These are phyloP conservation scores for Podarcis siculus DNA, from an alignment of 2,797 vertebrate genomes.

Conservation along the genomic window DNA sequence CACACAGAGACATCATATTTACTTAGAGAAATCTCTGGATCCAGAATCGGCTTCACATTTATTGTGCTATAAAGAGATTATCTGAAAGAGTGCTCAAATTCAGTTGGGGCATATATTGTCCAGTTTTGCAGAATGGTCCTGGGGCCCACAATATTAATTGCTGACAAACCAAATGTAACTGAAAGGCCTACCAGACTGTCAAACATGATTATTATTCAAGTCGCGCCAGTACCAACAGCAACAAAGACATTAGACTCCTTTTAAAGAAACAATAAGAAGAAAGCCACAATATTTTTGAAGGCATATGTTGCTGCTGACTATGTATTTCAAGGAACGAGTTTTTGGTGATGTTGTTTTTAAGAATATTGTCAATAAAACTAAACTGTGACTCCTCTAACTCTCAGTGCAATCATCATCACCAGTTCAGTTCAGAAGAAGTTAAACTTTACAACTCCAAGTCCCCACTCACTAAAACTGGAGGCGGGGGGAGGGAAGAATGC, in stretches of 20 bases:
- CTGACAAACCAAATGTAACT: background rate
- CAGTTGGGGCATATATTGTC: background rate
- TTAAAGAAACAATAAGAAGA: conserved; percentile 5
- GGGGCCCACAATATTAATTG: background rate
- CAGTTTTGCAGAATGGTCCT: background rate
- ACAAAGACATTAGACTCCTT: background rate
- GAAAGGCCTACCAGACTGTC: conserved; percentile 19
- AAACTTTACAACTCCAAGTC: background rate
- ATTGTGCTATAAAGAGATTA: background rate
- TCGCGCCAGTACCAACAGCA: conserved; percentile 17
- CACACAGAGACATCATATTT: background rate
- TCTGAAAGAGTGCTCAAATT: too few relatives aligned
- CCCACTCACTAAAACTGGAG: background rate
- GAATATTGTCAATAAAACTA: conserved; percentile 38
- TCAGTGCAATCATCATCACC: conserved; percentile 11
- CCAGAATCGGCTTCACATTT: background rate
- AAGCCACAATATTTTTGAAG: background rate
- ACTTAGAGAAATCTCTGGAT: background rate
- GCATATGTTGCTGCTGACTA: conserved; percentile 19
- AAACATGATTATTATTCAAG: background rate
- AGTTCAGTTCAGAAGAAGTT: conserved; percentile 17
- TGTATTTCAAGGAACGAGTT: conserved; percentile 30
- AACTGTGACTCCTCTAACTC: background rate
- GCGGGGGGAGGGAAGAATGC: background rate
- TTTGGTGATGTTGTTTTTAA: background rate